Base-by-base conservation (phyloP, 2,113 vertebrate genomes). In the Ochotona princeps region DNA sequence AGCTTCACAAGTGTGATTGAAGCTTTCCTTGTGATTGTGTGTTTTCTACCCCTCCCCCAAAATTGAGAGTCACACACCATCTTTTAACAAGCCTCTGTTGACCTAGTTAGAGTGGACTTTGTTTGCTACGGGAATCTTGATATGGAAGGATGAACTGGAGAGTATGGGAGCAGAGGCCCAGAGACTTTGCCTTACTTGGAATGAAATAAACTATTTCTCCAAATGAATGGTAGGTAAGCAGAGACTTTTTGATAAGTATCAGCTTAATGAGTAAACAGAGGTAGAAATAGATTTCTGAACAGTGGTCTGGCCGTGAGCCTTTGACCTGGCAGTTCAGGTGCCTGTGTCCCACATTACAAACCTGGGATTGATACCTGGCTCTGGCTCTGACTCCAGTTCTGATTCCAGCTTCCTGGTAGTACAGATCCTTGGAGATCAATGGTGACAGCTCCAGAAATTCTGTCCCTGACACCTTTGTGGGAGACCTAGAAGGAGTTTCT, bases 91-190 rank as follows among this genome's bases (percentile, higher is more conserved):
- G 18, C 57, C 70, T 30, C 32, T 35, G 65, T 87, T 78, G 54
- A 70, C 35, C 54, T 30, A 12, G 32, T 54, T 44, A 47, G 23
- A 30, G 47, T 72, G 23, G 83, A 21, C 44, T 90, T 80, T 81
- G 20, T 90, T 81, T 86, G 66, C 30, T 94, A n/a, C 21, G 75
- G 67, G 61, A 86, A 79, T 26, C 44, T 79, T 66, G 47, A 63
- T 66, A 4, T 26, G 57, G 47, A 80, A 20, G 15, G 13, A n/a
- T 11, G 9, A 63, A 32, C 12, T 69, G 11, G 2, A 26, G 20
- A 30, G 49, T 35, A 18, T 4, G 44, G 54, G 13, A 60, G 35
- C 49, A 57, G 72, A 78, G 10, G 47, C 4, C 1, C 49, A 76
- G 35, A 26, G n/a, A 38, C 14, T 28, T 88, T 76, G 14, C 18